Base-by-base conservation (phyloP, 1,140 invertebrate species). In the Phthorimaea operculella region DNA sequence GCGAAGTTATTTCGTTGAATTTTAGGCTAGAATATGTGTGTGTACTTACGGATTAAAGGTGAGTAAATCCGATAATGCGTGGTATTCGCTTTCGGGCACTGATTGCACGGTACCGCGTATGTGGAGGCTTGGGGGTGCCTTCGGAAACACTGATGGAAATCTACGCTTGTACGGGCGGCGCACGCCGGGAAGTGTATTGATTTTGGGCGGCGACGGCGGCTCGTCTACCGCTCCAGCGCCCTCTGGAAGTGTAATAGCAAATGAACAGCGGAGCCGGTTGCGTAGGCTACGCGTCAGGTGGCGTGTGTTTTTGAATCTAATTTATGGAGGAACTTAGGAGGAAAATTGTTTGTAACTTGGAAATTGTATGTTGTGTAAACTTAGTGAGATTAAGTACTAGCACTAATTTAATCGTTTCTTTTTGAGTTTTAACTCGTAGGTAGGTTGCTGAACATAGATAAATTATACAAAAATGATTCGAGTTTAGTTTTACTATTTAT, bases 171-270 rank as follows among this genome's bases (percentile, higher is more conserved):
- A n/a, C 63, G 70, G 72, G 63, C 75, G 63, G 79, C 77, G 77
- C 77, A 76, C 72, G 68, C 70, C 66, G 57, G 33, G 52, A 55
- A 47, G 5, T 11, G 17, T 83, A 83, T 83, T 81, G 80, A 83
- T 83, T 82, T 76, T 76, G 76, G 79, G 79, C 78, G 79, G 77
- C 60, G 70, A 74, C 74, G 55, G 55, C 54, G 42, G 48, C 21
- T 28, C 21, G 21, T 28, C 6, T 28, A 28, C 51, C 51, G 54
- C 55, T 59, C 17, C 57, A 44, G 55, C 66, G 73, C 66, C 70
- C 68, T 66, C 74, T 76, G 50, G 47, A 16, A 8, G 15, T 17
- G 44, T 28, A 28, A 28, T 28, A 28, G 21, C 21, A 28, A 28
- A 28, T 28, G 6, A 28, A 28, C 21, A 4, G 21, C 21, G 21